Evolutionary conservation across 2,888 invertebrate genomes (phyloP), one percentile per base, ranked within the genome.

Genomic region (Trachelus tabidus): DNA sequence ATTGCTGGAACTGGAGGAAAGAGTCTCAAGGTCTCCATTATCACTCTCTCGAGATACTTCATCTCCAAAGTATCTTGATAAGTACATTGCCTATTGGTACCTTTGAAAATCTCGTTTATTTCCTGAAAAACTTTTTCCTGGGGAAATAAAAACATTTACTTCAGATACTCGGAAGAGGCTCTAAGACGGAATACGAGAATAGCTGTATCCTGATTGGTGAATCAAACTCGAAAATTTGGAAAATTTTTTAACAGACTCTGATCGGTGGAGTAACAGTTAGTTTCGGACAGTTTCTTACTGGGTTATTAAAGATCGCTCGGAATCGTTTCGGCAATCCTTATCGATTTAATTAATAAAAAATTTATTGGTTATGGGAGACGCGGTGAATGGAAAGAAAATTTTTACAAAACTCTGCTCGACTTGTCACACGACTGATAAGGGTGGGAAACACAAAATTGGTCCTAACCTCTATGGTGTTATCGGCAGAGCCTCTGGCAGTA

Each of bases 11-110:
- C 95, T 83, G 96, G 96, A 78, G 96, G 96, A 89, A 94, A 97
- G 93, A 96, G 92, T 85, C 96, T 94, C 34, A 96, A 92, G 4
- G 96, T 95, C 91, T 97, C 96, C 94, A 97, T 94, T 75, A 97
- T 93, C 81, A 96, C 96, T 80, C 96, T 93, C 91, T 97, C 97
- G 84, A 97, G 92, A 87, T 96, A 96, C 91, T 97, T 97, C 96
- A 97, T 96, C 91, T 96, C 95, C n/a, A 96, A 89, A 1, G 96
- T 96, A 83, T 97, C 97, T 86, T 95, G 95, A 92, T 96, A 96
- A 15, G 96, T 96, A 73, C 95, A 95, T 4, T 95, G 94, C 33
- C 96, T 94, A 87, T 96, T 94, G 0, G 95, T 95, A 84, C 95
- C 95, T 68, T 96, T 95, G 88, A 97, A 97, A 83, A 97, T 96